Conservation (phyloP, 2,888 invertebrate species). For the Aleiodes leptofemur region DNA sequence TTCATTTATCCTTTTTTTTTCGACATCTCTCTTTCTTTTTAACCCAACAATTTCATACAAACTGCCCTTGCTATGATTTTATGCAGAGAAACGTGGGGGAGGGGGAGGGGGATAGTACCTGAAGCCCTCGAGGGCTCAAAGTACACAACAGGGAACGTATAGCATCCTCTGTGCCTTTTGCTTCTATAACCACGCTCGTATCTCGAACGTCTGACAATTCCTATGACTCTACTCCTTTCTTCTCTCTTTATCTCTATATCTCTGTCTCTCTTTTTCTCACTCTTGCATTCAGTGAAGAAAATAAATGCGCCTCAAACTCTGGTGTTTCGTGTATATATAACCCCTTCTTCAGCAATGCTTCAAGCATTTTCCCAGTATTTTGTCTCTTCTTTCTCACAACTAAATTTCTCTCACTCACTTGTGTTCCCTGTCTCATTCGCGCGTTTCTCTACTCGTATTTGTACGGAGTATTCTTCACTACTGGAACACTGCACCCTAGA, state of each 20-base stretch:
- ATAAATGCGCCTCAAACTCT: conserved; percentile 14
- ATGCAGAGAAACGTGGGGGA: no score
- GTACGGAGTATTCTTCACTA: conserved; percentile 58
- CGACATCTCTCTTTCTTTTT: background rate
- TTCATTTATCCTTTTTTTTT: background rate
- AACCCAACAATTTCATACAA: background rate
- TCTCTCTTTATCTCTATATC: conserved; percentile 9
- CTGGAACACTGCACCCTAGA: conserved; percentile 57
- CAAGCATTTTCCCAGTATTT: background rate
- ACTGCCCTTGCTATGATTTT: no score
- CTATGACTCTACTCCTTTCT: conserved; percentile 25
- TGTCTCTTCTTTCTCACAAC: conserved; percentile 12
- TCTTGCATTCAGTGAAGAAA: conserved; percentile 20
- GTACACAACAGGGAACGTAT: no score
- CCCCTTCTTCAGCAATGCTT: background rate
- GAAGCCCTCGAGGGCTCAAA: no score
- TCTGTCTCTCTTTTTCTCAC: conserved; percentile 17
- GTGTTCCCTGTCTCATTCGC: conserved; percentile 37
- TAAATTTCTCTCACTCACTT: no score
- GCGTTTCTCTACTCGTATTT: conserved; percentile 61
- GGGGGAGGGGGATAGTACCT: no score
- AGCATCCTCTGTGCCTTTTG: background rate
- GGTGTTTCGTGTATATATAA: no score
- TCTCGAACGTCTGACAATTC: conserved; percentile 33
- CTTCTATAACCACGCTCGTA: conserved; percentile 13